Evolutionary conservation across 92 coral and sea anemone species (phyloP), one percentile per base, ranked within the genome.

Genomic region (Palythoa grandis): DNA sequence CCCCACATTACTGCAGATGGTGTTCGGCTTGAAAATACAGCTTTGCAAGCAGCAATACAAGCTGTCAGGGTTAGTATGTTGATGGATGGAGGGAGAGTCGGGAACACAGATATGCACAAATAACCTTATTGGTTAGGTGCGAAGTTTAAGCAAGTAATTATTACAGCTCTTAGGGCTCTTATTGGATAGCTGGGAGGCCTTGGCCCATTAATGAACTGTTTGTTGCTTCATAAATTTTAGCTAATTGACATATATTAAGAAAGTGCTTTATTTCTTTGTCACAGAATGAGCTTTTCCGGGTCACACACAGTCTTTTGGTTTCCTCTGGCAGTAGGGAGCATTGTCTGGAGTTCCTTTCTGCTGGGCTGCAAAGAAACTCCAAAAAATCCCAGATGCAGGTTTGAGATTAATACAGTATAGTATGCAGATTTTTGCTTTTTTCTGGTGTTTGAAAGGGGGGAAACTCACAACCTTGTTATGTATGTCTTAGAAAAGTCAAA

Each of bases 341-440:
- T 14, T 91, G 95, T 89, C 83, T 96, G 19, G 85, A 86, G 38
- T 96, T 90, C 82, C 85, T 96, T 39, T 93, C 94, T 58, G 82
- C 98, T 83, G 93, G 90, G 54, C 85, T 96, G 4, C 89, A 89
- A 68, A 89, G 99, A 87, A 96, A 96, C 88, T 84, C 74, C 9
- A 93, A 91, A 87, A 93, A 95, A 52, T 92, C 99, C 12, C 99
- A 95, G 56, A 60, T 96, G 53, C 98, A 96, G 99, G 99, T 96
- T 66, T 38, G 78, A 67, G 25, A 70, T 23, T 74, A 53, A 13
- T 74, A 23, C 19, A 12, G 22, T 19, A 4, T 72, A 7, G 13
- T 19, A 13, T 13, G 5, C 24, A 4, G 6, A 19, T 63, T 70
- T 73, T 10, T n/a, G 38, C 5, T 23, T 10, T 25, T 14, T 58